Percentiles rank a stretch among this genome's conserved stretches.
phyloP scores from a whole-genome alignment of 2,888 invertebrate genomes.

The Drosophila ezoana region DNA sequence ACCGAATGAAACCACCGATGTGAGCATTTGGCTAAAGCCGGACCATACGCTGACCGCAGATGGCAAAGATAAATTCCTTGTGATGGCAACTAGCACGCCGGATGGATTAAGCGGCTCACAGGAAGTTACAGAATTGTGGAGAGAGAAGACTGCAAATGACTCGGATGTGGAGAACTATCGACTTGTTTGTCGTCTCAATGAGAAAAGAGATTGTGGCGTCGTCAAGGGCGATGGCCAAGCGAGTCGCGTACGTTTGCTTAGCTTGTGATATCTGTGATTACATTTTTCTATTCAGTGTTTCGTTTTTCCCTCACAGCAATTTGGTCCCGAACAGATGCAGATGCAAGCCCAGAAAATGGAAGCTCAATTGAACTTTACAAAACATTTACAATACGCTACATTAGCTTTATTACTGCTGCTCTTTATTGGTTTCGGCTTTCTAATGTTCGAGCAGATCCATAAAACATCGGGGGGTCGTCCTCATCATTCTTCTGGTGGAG shows the following conservation, averaged over 20 bases:
- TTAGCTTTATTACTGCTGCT: conserved; percentile 85
- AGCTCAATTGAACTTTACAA: conserved; percentile 85
- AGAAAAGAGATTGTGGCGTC: conserved; percentile 26
- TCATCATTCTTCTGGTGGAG: not conserved
- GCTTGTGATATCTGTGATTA: not conserved
- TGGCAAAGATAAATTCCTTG: conserved; percentile 93
- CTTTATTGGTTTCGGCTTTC: conserved; percentile 84
- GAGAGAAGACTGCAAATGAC: conserved; percentile 87
- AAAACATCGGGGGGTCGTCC: not conserved
- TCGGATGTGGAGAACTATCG: conserved; percentile 89
- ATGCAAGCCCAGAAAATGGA: conserved; percentile 84
- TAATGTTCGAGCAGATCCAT: conserved; percentile 83
- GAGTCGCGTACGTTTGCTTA: conserved; percentile 1
- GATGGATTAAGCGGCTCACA: conserved; percentile 65
- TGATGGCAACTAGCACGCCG: conserved; percentile 91
- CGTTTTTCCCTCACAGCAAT: not conserved
- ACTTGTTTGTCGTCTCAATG: conserved; percentile 86
- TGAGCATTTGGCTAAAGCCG: conserved; percentile 91
- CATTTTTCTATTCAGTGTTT: not conserved
- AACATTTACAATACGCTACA: conserved; percentile 86
- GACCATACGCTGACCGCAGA: conserved; percentile 89
- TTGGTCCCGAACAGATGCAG: conserved; percentile 79
- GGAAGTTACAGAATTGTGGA: conserved; percentile 91
- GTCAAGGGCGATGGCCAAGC: not conserved
- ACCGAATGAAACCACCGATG: conserved; percentile 88